Base-by-base conservation (phyloP, 2,888 invertebrate genomes). In the Lepidochitona cinerea region DNA sequence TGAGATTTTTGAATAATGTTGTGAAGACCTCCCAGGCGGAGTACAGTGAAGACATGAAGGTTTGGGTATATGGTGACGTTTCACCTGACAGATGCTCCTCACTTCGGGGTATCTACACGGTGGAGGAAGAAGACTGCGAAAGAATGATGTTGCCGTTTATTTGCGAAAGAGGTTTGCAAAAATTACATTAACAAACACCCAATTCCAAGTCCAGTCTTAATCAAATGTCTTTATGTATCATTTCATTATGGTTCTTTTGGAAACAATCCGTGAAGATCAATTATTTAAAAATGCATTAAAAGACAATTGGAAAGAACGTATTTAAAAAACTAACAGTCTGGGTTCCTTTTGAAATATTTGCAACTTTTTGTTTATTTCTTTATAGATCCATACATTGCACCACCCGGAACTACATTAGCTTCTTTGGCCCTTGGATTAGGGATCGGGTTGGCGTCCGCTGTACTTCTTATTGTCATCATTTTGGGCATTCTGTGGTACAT, bases 91-190 rank as follows among this genome's bases (percentile, higher is more conserved):
- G 77, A 23, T 87, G 86, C 71, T 81, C 82, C 64, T 80, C 85
- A 1, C 80, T 87, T 66, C 80, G 84, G 68, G 70, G 75, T 59
- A 81, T 79, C 32, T 81, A 83, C 64, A 75, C 85, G 3, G 80
- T 82, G 2, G 83, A 83, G 67, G 87, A 86, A 59, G 82, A 95
- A 71, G 94, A 95, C 71, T 94, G 96, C 84, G 98, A 98, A 87
- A 92, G 93, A 75, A 94, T 94, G 85, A 94, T 95, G 86, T 94
- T 95, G 85, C 95, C 98, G 0, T 99, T 98, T 88, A 94, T 99
- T 76, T 99, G 99, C 90, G 99, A 99, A 93, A 97, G 96, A 88
- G 98, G 98, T 96, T 88, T 87, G 89, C 79, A 2, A 1, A 2
- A 2, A 4, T 49, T 23, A n/a, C n/a, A n/a, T n/a, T n/a, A n/a